Evolutionary conservation across 2,797 vertebrate genomes (phyloP).

Genomic region (Ambastaia sidthimunki): DNA sequence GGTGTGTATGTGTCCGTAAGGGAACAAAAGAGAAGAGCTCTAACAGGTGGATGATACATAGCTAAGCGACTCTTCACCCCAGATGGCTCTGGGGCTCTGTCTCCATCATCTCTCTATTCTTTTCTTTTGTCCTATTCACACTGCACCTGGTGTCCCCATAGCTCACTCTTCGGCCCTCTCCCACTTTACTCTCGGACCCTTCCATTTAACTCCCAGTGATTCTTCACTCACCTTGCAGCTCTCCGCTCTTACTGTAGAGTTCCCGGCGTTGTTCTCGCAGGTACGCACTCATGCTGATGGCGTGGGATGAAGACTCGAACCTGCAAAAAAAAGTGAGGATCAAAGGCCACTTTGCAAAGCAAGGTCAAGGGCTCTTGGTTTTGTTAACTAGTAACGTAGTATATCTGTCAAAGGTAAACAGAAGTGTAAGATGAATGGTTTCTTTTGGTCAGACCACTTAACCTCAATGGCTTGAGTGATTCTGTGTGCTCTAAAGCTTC

Average conservation of each 20-base stretch:
- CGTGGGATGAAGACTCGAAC: conserved; percentile 97
- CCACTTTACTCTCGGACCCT: neutral
- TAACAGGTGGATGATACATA: conserved; percentile 20
- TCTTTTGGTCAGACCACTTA: neutral
- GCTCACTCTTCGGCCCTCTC: neutral
- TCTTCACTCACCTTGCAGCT: conserved; percentile 89
- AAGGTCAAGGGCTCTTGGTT: neutral
- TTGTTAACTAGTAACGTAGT: neutral
- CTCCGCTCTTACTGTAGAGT: conserved; percentile 95
- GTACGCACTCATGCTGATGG: conserved; percentile 98
- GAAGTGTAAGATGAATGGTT: neutral
- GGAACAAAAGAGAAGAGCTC: conserved; percentile 11
- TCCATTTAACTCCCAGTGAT: neutral
- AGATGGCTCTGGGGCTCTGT: conserved; percentile 68
- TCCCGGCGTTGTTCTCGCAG: conserved; percentile 93
- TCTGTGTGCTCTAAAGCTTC: neutral
- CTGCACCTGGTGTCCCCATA: neutral
- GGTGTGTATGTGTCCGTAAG: conserved; percentile 20
- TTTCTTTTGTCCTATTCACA: conserved; percentile 45
- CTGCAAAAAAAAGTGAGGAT: conserved; percentile 69
- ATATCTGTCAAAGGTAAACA: neutral
- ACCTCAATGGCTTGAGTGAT: neutral
- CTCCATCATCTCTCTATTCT: neutral
- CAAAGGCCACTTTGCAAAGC: neutral
- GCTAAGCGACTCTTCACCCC: conserved; percentile 46